phyloP scores from a whole-genome alignment of 2,113 vertebrate genomes.

The Barnardius zonarius region DNA sequence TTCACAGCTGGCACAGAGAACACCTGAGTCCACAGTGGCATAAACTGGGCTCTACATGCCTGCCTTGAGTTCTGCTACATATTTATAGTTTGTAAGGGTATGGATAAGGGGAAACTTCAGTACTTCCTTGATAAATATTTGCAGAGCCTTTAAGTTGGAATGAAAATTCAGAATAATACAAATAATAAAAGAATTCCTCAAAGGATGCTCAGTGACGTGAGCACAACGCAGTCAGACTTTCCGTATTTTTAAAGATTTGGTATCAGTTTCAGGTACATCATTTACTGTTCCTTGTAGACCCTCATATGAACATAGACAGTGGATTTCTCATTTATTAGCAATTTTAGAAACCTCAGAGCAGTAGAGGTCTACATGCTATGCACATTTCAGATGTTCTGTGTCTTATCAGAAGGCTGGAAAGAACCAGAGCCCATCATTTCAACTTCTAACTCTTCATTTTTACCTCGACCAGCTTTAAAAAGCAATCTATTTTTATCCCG shows the following conservation, averaged over 20 bases:
- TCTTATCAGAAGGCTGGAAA: not conserved
- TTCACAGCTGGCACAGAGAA: not conserved
- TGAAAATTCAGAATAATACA: not conserved
- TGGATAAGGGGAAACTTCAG: not conserved
- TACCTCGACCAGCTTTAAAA: not conserved
- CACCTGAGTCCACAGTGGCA: not conserved
- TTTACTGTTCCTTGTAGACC: not conserved
- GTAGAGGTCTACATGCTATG: not conserved
- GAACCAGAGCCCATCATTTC: not conserved
- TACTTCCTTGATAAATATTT: not conserved
- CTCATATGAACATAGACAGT: not conserved
- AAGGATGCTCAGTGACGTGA: not conserved
- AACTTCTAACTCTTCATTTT: not conserved
- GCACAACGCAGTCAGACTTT: not conserved
- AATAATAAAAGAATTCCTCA: not conserved
- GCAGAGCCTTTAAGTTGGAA: not conserved
- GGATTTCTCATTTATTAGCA: not conserved
- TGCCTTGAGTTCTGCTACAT: not conserved
- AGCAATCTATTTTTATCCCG: not conserved
- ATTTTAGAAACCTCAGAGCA: too few relatives aligned
- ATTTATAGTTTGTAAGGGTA: not conserved
- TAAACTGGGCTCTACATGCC: not conserved
- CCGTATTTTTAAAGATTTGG: not conserved
- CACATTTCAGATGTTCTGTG: not conserved
- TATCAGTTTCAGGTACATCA: not conserved